Evolutionary conservation across 2,797 vertebrate species (phyloP).

Genomic region (Remorina albescens): DNA sequence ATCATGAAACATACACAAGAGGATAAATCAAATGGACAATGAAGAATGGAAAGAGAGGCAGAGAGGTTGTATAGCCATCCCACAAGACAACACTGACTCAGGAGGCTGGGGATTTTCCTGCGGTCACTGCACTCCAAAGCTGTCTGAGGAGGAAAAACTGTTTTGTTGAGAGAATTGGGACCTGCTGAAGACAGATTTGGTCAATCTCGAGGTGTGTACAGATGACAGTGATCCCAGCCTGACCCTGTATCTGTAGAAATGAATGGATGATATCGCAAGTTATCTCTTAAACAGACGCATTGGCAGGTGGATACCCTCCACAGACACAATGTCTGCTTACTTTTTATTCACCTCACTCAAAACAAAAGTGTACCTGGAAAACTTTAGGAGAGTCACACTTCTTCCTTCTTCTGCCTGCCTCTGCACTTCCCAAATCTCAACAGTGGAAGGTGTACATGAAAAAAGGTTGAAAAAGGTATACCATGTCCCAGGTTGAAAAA

Average conservation of each 20-base stretch:
- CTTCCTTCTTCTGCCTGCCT: neutral
- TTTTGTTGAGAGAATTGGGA: neutral
- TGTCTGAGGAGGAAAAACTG: slow-evolving; percentile 15
- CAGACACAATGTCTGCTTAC: neutral
- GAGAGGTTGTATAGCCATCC: neutral
- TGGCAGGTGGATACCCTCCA: neutral
- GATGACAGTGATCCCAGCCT: slow-evolving; percentile 31
- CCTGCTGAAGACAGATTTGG: slow-evolving; percentile 22
- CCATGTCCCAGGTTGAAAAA: neutral
- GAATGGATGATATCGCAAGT: neutral
- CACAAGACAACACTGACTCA: neutral
- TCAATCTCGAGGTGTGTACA: slow-evolving; percentile 13
- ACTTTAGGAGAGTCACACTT: neutral
- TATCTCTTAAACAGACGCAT: neutral
- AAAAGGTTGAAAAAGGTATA: too few species aligned
- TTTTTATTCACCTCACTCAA: neutral
- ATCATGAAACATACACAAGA: neutral
- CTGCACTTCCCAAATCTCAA: neutral
- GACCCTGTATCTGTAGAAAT: neutral
- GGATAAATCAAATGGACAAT: neutral
- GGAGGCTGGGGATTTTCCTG: neutral
- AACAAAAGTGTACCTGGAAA: neutral
- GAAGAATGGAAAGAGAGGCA: neutral
- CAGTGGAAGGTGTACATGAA: neutral
- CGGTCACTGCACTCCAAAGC: neutral